Percentiles rank a stretch among this genome's conserved stretches.
phyloP scores from a whole-genome alignment of 2,888 invertebrate species.

The Dryococelus australis region DNA sequence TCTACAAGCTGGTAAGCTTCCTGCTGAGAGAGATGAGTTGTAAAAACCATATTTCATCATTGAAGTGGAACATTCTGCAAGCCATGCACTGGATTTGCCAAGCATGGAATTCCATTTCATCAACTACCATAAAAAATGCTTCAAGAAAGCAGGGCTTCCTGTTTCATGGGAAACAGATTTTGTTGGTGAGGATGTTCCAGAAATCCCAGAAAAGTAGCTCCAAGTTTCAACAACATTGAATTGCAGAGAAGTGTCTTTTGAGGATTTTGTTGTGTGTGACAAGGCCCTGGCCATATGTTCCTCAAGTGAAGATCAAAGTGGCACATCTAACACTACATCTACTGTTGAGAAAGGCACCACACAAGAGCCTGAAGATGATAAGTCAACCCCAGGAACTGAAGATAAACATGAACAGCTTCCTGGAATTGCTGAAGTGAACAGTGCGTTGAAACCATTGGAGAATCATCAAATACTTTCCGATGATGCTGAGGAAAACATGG shows the following conservation, averaged over 20 bases:
- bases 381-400: not conserved
- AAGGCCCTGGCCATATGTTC: not conserved
- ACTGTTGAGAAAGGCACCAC: not conserved
- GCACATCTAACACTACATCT: not conserved
- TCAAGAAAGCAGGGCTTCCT: not conserved
- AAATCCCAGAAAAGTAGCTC: not conserved
- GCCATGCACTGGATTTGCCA: not conserved
- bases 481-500: not conserved
- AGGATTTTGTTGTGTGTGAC: not conserved
- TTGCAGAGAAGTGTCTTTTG: not conserved
- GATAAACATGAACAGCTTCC: not conserved
- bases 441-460: not conserved
- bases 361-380: not conserved
- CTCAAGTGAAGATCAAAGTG: not conserved
- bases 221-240: not conserved
- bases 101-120: not conserved
- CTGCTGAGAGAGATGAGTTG: not conserved
- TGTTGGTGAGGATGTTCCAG: not conserved
- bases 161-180: not conserved
- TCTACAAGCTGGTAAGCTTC: not conserved
- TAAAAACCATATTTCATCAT: not conserved
- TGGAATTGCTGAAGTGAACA: not conserved
- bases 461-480: not conserved
- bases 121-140: not conserved
- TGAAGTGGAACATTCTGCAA: slow-evolving; percentile 8